Conservation (phyloP, 2,888 invertebrate species). For the Meteorus cinctellus region DNA sequence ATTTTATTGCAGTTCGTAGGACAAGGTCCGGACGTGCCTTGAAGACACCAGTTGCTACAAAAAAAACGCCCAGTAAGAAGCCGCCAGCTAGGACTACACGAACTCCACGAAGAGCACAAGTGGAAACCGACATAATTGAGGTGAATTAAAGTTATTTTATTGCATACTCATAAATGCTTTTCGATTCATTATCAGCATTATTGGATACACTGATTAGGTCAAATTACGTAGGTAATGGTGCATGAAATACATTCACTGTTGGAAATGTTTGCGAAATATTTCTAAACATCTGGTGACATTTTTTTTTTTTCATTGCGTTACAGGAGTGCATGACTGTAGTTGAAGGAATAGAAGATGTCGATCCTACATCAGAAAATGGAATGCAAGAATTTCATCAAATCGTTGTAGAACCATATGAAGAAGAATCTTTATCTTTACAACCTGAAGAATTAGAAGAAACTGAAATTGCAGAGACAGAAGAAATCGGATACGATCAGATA, state of each 20-base stretch:
- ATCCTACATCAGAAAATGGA: conserved; percentile 62
- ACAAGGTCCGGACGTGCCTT: conserved; percentile 77
- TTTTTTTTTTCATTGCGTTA: conserved; percentile 12
- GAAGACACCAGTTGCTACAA: conserved; percentile 60
- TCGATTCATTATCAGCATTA: conserved; percentile 23
- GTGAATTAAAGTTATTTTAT: conserved; percentile 52
- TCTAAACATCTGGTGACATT: not conserved
- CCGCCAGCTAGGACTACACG: conserved; percentile 62
- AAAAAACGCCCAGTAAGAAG: conserved; percentile 67
- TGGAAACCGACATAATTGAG: conserved; percentile 58
- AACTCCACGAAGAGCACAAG: conserved; percentile 40
- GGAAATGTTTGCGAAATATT: not conserved
- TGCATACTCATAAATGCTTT: conserved; percentile 21
- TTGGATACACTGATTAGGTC: conserved; percentile 1
- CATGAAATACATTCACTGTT: not conserved
- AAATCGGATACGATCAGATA: conserved; percentile 53
- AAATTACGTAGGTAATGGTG: not conserved
- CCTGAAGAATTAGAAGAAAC: conserved; percentile 61
- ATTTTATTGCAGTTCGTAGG: conserved; percentile 73
- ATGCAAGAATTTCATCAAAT: conserved; percentile 57
- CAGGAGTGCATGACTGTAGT: conserved; percentile 57
- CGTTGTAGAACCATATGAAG: conserved; percentile 56
- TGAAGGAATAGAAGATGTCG: conserved; percentile 51
- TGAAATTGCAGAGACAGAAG: conserved; percentile 34
- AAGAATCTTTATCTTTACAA: conserved; percentile 56